Percentiles rank a stretch among this genome's conserved stretches.
phyloP scores from a whole-genome alignment of 2,797 vertebrate species.

The Phoeniculus purpureus region DNA sequence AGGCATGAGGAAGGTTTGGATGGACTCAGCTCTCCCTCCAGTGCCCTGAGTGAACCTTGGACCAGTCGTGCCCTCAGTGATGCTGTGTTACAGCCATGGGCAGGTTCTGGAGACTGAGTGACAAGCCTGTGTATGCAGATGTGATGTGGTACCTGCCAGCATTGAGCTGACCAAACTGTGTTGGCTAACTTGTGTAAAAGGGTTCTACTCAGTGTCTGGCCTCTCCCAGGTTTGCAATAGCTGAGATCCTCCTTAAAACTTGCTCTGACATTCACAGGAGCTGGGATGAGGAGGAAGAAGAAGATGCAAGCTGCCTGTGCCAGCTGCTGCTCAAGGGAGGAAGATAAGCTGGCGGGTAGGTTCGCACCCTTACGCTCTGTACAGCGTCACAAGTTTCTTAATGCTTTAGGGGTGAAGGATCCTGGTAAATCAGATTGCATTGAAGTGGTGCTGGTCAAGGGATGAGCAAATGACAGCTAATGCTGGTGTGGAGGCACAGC shows the following conservation, averaged over 20 bases:
- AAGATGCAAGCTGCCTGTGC: fast-evolving
- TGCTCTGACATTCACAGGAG: background rate
- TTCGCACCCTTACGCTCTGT: fast-evolving
- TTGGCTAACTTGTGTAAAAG: fast-evolving
- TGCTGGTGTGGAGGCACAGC: background rate
- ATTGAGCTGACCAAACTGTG: fast-evolving
- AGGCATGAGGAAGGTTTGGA: background rate
- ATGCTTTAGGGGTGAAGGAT: background rate
- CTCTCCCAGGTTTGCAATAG: background rate
- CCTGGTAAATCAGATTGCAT: background rate
- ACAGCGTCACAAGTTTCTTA: fast-evolving
- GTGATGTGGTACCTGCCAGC: fast-evolving
- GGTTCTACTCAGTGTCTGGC: fast-evolving
- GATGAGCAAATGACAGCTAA: background rate
- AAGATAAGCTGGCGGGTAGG: background rate
- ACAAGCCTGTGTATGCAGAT: background rate
- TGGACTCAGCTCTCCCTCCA: fast-evolving
- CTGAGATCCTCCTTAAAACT: background rate
- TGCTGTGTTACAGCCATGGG: background rate
- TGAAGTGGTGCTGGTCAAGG: background rate
- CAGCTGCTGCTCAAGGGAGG: background rate
- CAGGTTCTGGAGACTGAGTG: fast-evolving
- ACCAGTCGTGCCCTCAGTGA: background rate
- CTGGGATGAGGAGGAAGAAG: background rate
- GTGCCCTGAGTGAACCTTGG: background rate